Conservation (phyloP, 2,888 invertebrate species). For the Phengaris alcon region DNA sequence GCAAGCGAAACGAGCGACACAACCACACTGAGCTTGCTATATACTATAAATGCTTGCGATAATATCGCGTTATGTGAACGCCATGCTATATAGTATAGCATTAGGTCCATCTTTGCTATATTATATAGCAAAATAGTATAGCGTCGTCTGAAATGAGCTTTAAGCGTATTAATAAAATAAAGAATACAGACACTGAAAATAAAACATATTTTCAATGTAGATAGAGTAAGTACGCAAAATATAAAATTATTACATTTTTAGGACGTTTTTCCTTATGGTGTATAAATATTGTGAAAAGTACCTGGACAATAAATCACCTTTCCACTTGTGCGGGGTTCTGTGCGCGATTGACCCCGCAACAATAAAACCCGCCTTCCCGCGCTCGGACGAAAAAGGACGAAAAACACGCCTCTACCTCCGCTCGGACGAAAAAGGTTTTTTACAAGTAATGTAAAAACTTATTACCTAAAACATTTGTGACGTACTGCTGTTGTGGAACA, state of each 20-base stretch:
- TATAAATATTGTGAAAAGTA: slow-evolving; percentile 15
- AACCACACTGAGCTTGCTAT: too few relatives aligned
- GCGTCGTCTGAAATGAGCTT: too few relatives aligned
- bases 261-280: not conserved
- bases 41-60: too few relatives aligned
- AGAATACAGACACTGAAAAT: not conserved
- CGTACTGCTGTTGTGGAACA: slow-evolving; percentile 24
- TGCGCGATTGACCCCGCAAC: slow-evolving; percentile 27
- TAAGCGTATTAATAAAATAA: not conserved
- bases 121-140: too few relatives aligned
- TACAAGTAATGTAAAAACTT: slow-evolving; percentile 26
- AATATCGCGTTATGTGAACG: too few relatives aligned
- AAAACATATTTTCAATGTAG: not conserved
- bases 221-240: not conserved
- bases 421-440: slow-evolving; percentile 13
- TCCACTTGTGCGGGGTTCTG: slow-evolving; percentile 25
- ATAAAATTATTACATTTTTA: slow-evolving; percentile 1
- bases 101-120: too few relatives aligned
- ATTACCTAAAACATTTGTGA: slow-evolving; percentile 24
- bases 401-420: not conserved
- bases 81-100: too few relatives aligned
- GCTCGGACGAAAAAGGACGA: not conserved
- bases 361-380: slow-evolving; percentile 28
- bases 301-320: slow-evolving; percentile 28
- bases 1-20: too few relatives aligned